These are phyloP conservation scores for Agrypnus murinus DNA, from an alignment of 2,888 invertebrate species.

Conservation along the genomic window DNA sequence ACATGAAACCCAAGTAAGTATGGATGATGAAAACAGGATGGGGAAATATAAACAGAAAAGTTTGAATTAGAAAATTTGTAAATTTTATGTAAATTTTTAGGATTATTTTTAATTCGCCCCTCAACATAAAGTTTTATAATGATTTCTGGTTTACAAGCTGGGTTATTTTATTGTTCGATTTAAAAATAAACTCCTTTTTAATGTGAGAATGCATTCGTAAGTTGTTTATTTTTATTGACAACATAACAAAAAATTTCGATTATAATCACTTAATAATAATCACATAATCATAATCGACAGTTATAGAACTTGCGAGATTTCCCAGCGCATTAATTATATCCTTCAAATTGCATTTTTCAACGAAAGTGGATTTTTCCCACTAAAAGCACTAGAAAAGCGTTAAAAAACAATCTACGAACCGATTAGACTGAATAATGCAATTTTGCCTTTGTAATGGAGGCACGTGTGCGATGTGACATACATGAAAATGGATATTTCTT, in stretches of 20 bases:
- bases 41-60: not conserved
- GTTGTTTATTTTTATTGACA: constrained; percentile 22
- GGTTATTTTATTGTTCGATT: no score
- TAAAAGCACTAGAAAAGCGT: no score
- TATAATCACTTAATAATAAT: not conserved
- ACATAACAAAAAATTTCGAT: constrained; percentile 6
- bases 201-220: constrained; percentile 30
- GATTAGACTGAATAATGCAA: no score
- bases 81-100: not conserved
- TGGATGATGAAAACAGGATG: not conserved
- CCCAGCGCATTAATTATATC: not conserved
- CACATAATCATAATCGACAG: not conserved
- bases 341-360: constrained; percentile 6
- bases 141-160: no score
- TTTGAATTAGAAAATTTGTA: not conserved
- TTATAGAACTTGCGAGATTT: not conserved
- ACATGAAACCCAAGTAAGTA: no score
- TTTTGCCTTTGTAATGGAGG: no score
- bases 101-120: no score
- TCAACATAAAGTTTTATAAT: no score
- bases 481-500: no score
- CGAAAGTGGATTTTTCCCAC: not conserved
- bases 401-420: no score
- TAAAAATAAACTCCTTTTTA: constrained; percentile 1
- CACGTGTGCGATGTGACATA: no score